Base-by-base conservation (phyloP, 30 jellyfish, hydroid and myxozoan genomes). In the Chrysaora quinquecirrha region DNA sequence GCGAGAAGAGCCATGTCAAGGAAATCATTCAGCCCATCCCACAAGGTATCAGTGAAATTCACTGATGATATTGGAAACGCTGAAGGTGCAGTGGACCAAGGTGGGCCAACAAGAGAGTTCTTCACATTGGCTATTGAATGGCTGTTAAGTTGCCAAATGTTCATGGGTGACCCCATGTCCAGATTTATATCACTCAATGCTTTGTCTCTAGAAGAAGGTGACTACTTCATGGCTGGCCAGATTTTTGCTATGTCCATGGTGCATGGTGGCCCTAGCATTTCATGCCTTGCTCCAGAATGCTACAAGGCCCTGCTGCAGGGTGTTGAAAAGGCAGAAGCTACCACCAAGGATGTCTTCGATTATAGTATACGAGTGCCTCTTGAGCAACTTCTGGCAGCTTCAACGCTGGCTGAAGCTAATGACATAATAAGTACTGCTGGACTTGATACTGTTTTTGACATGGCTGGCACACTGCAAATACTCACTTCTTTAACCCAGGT, bases 271-370 rank as follows among this genome's bases (percentile, higher is more conserved):
- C 85, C 85, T 46, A 73, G 85, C 76, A 71, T 71, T 35, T 71
- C 84, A 2, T 71, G 84, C 76, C 73, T 73, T 38, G 85, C 85
- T 73, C 73, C 85, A 73, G 85, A 73, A 73, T 73, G 85, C 48
- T 73, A 73, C 56, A 73, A 73, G 85, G 76, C 85, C 85, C 85
- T 73, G 85, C 85, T 73, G 28, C 85, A 73, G 76, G 85, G 85
- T 34, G 85, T 73, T 73, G 85, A 30, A 22, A 73, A 73, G 76
- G 85, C 75, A 34, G 49, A 73, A 73, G 85, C 85, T 38, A 43
- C 76, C 85, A 73, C 85, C 24, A 73, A 73, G 85, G 85, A 73
- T 38, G 85, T 47, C 34, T 73, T 73, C 48, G 85, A 73, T 73
- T 73, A 73, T 47, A 73, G 73, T 73, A 29, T 73, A 47, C 85